Conservation (phyloP, 2,888 invertebrate species). For the Plebejus anna region DNA sequence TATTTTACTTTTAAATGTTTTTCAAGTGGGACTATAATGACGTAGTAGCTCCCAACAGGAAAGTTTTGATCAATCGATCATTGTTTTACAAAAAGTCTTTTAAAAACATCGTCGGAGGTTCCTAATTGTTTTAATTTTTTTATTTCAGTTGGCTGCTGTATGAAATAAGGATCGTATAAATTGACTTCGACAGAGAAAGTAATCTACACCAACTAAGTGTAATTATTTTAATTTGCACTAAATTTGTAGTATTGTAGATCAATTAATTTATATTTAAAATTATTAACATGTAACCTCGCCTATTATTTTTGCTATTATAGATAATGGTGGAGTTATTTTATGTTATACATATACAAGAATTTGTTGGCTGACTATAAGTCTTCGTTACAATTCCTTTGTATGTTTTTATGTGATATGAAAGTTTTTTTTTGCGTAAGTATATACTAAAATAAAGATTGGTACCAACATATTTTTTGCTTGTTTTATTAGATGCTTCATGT, state of each 20-base stretch:
- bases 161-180: conserved; percentile 41
- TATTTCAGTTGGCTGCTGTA: conserved; percentile 45
- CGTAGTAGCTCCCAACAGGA: too few species aligned
- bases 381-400: conserved; percentile 57
- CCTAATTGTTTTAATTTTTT: conserved; percentile 34
- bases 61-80: too few species aligned
- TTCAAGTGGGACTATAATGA: too few species aligned
- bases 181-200: conserved; percentile 44
- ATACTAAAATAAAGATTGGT: conserved; percentile 60
- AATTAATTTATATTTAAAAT: conserved; percentile 45
- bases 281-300: conserved; percentile 42
- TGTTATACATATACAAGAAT: conserved; percentile 55
- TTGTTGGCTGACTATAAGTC: conserved; percentile 51
- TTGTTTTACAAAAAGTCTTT: too few species aligned
- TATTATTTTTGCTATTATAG: conserved; percentile 49
- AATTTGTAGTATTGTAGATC: conserved; percentile 52
- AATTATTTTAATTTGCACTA: conserved; percentile 56
- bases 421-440: conserved; percentile 51
- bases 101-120: too few species aligned
- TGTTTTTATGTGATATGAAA: conserved; percentile 63
- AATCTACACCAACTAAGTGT: conserved; percentile 49
- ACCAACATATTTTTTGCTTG: conserved; percentile 45
- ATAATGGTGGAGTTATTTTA: conserved; percentile 54
- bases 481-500: background rate
- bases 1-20: too few species aligned